Percentiles rank a stretch among this genome's conserved stretches.
Evolutionary conservation across 1,140 invertebrate genomes (phyloP).

Genomic region (Apocrypta bakeri): DNA sequence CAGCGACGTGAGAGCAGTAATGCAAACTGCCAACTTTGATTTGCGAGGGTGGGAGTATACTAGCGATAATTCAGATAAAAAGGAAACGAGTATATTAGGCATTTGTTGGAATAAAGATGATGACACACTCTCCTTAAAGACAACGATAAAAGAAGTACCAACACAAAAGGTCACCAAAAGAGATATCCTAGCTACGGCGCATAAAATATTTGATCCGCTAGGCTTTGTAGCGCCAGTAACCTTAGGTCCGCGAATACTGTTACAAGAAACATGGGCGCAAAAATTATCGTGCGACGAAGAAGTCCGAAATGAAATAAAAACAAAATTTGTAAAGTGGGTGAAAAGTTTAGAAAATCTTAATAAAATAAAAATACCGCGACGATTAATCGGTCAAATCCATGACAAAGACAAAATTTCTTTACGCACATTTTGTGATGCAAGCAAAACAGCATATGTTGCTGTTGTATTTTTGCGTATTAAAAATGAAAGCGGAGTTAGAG

Average conservation of each 20-base stretch:
- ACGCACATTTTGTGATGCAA: constrained; percentile 36
- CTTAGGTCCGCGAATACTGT: no score
- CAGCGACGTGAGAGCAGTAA: constrained; percentile 8
- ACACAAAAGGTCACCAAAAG: constrained; percentile 47
- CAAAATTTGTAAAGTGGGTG: no score
- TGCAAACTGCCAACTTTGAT: constrained; percentile 31
- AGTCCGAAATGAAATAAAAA: constrained; percentile 36
- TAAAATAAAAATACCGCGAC: no score
- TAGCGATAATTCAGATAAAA: not conserved
- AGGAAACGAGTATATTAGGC: constrained; percentile 26
- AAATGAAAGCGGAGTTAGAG: not conserved
- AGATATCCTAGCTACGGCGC: constrained; percentile 51
- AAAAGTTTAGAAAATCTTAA: no score
- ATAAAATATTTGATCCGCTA: no score
- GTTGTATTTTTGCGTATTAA: constrained; percentile 23
- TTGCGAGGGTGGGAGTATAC: constrained; percentile 46
- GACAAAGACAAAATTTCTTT: not conserved
- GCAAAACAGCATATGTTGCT: constrained; percentile 20
- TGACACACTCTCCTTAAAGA: constrained; percentile 19
- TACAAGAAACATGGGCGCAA: no score
- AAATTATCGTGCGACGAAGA: constrained; percentile 54
- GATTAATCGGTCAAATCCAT: not conserved
- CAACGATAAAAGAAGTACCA: not conserved
- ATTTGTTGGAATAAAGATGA: constrained; percentile 37
- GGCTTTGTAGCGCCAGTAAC: no score